These are phyloP conservation scores for Sweltsa coloradensis DNA, from an alignment of 1,140 invertebrate species.

Conservation along the genomic window DNA sequence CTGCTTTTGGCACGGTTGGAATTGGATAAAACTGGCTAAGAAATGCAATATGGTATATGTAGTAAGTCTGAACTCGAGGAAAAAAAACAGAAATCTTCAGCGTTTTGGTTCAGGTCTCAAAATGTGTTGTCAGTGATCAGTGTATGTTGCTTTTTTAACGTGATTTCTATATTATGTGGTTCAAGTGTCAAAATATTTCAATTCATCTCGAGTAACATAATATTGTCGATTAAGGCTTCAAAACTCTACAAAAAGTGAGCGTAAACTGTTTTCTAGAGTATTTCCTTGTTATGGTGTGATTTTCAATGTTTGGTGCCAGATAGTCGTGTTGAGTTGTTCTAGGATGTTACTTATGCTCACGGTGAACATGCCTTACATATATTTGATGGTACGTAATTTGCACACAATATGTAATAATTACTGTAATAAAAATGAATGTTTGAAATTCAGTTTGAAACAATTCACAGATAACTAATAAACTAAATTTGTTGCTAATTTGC, in stretches of 20 bases:
- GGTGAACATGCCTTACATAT: constrained; percentile 13
- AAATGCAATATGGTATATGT: no score
- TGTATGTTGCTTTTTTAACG: constrained; percentile 6
- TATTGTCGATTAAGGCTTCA: no score
- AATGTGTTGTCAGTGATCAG: constrained; percentile 10
- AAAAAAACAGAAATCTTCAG: no score
- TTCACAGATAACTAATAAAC: constrained; percentile 14
- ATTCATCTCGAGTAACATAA: constrained; percentile 11
- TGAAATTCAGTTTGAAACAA: constrained; percentile 14
- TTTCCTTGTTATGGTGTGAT: constrained; percentile 12
- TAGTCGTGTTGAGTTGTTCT: constrained; percentile 10
- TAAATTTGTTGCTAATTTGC: constrained; percentile 13
- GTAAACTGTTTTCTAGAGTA: constrained; percentile 10
- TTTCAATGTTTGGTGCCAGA: constrained; percentile 13
- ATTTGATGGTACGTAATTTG: constrained; percentile 14
- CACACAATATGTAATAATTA: constrained; percentile 13
- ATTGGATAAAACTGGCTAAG: no score
- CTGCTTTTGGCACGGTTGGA: no score
- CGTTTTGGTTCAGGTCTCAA: no score
- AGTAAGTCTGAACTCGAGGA: no score
- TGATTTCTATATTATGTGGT: constrained; percentile 6
- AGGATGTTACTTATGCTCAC: constrained; percentile 13
- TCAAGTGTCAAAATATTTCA: constrained; percentile 4
- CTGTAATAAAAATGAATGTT: constrained; percentile 9
- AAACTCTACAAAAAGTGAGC: constrained; percentile 9